A percentile compares a stretch with the other conserved stretches of the same genome.
Evolutionary conservation across 2,797 vertebrate genomes (phyloP).

Genomic region (Macropus fuliginosus): DNA sequence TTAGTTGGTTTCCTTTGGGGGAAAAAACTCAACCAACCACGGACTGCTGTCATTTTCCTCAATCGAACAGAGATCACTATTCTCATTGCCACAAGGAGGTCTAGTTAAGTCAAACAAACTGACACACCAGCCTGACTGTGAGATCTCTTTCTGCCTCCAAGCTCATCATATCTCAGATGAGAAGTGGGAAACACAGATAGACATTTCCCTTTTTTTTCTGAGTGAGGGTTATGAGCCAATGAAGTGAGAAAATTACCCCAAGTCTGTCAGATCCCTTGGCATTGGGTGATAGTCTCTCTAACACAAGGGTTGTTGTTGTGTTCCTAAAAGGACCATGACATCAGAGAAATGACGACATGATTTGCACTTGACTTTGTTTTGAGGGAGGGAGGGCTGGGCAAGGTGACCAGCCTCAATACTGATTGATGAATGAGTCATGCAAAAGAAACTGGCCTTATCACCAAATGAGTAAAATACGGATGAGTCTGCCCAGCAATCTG

Average conservation of each 20-base stretch:
- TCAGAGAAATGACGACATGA: too few relatives aligned
- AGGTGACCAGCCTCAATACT: too few relatives aligned
- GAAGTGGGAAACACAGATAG: background rate
- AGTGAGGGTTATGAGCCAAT: background rate
- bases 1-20: background rate
- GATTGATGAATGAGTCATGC: background rate
- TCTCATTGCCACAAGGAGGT: background rate
- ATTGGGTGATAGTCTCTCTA: background rate
- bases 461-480: background rate
- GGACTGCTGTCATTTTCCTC: background rate
- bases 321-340: too few relatives aligned
- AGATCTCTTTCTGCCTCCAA: too few relatives aligned
- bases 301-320: background rate
- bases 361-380: too few relatives aligned
- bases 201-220: background rate
- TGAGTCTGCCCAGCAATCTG: background rate
- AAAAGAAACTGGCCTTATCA: background rate
- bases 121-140: background rate
- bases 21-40: too few relatives aligned
- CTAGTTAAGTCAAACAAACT: background rate
- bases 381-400: too few relatives aligned
- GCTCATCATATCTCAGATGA: background rate
- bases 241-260: background rate
- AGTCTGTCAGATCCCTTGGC: background rate
- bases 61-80: background rate